phyloP scores from a whole-genome alignment of 2,113 vertebrate genomes.

The Onychorhynchus coronatus region DNA sequence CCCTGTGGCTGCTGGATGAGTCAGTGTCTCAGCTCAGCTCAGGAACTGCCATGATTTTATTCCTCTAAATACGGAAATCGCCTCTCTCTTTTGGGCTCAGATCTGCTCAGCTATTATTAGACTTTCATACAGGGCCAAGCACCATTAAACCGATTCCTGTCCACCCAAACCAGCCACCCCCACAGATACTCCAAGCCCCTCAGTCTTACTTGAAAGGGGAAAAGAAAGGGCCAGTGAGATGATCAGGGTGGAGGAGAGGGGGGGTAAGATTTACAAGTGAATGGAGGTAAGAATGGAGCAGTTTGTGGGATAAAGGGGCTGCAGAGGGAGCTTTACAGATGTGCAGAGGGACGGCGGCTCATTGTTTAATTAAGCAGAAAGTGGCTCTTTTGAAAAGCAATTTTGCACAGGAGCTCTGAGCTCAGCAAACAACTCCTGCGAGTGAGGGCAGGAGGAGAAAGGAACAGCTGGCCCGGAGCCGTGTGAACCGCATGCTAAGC shows the following conservation, averaged over 20 bases:
- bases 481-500: constrained; percentile 86
- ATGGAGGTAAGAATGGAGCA: constrained; percentile 92
- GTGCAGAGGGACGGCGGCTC: constrained; percentile 84
- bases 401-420: constrained; percentile 83
- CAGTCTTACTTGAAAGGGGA: constrained; percentile 67
- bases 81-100: constrained; percentile 3
- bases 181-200: constrained; percentile 42
- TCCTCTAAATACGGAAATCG: neutral
- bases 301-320: constrained; percentile 93
- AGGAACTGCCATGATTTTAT: neutral
- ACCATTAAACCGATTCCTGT: constrained; percentile 47
- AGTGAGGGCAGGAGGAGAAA: constrained; percentile 72
- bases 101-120: constrained; percentile 41
- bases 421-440: constrained; percentile 82
- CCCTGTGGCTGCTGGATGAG: constrained; percentile 20
- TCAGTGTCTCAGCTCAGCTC: neutral
- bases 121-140: constrained; percentile 16
- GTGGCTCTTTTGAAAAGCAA: constrained; percentile 88
- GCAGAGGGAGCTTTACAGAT: constrained; percentile 97
- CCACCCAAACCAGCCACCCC: constrained; percentile 55
- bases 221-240: constrained; percentile 72
- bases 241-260: constrained; percentile 51
- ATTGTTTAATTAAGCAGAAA: constrained; percentile 89
- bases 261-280: constrained; percentile 88
- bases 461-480: constrained; percentile 88